These are phyloP conservation scores for Cheumatopsyche charites DNA, from an alignment of 1,140 invertebrate species.

Conservation along the genomic window DNA sequence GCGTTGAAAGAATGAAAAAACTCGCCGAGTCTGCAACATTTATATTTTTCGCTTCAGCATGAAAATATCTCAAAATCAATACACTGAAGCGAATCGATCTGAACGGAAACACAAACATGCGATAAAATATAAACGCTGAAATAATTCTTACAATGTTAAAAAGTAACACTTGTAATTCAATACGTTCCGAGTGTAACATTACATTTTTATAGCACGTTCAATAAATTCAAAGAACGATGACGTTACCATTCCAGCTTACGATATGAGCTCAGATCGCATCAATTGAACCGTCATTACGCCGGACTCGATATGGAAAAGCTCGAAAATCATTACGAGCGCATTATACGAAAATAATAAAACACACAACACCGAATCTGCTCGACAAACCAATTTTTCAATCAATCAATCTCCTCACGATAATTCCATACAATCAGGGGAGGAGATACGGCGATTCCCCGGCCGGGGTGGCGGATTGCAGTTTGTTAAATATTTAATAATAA, in stretches of 20 bases:
- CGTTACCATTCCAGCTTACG: neutral
- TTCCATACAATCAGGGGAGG: slow-evolving; percentile 12
- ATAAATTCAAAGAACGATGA: neutral
- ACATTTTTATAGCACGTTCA: neutral
- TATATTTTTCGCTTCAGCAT: too few species aligned
- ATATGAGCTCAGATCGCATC: neutral
- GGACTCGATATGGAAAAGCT: slow-evolving; percentile 22
- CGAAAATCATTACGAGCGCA: slow-evolving; percentile 13
- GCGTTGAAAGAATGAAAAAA: too few species aligned
- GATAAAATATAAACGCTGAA: too few species aligned
- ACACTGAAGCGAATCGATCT: too few species aligned
- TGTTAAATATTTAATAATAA: slow-evolving; percentile 21
- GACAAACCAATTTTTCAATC: slow-evolving; percentile 16
- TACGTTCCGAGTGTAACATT: too few species aligned
- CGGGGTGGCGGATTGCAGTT: neutral
- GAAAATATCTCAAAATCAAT: too few species aligned
- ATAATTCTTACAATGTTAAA: too few species aligned
- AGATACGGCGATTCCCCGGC: neutral
- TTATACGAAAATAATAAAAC: too few species aligned
- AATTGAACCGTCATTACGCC: neutral
- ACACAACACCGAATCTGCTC: too few species aligned
- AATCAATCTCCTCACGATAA: slow-evolving; percentile 2
- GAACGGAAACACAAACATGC: too few species aligned
- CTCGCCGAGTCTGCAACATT: too few species aligned
- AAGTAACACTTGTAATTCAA: too few species aligned